Conservation (phyloP, 2,113 vertebrate species). For the Hassar affinis region DNA sequence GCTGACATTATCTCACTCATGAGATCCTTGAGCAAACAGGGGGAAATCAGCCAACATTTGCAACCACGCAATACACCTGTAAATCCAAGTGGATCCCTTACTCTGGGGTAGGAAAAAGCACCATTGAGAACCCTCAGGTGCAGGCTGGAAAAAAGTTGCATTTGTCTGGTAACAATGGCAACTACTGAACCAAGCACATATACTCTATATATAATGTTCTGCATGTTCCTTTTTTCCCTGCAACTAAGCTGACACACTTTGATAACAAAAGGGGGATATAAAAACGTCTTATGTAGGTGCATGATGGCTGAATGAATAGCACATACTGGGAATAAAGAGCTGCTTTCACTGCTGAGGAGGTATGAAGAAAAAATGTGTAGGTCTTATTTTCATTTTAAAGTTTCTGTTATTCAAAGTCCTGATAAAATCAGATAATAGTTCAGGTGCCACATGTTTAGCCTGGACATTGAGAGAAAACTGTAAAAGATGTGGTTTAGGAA, state of each 20-base stretch:
- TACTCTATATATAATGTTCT: slow-evolving; percentile 28
- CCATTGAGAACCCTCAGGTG: slow-evolving; percentile 16
- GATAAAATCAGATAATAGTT: background rate
- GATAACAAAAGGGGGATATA: slow-evolving; percentile 16
- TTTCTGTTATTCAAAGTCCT: background rate
- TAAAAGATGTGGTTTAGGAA: background rate
- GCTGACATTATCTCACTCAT: slow-evolving; percentile 50
- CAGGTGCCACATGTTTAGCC: background rate
- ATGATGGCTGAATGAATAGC: slow-evolving; percentile 2
- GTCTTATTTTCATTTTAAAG: background rate
- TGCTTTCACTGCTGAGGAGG: background rate
- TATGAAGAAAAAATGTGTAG: background rate
- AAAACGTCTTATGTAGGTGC: background rate
- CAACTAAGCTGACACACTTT: slow-evolving; percentile 7
- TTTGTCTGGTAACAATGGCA: slow-evolving; percentile 23
- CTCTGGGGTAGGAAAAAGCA: slow-evolving; percentile 13
- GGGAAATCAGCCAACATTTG: slow-evolving; percentile 49
- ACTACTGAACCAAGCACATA: slow-evolving; percentile 14
- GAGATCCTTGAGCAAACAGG: slow-evolving; percentile 48
- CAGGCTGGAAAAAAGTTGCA: slow-evolving; percentile 17
- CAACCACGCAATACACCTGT: slow-evolving; percentile 43
- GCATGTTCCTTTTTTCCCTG: slow-evolving; percentile 11
- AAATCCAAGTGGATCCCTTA: slow-evolving; percentile 37
- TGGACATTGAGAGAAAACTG: background rate
- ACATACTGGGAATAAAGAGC: background rate